Conservation (phyloP, 2,888 invertebrate genomes). For the Hermodice carunculata region DNA sequence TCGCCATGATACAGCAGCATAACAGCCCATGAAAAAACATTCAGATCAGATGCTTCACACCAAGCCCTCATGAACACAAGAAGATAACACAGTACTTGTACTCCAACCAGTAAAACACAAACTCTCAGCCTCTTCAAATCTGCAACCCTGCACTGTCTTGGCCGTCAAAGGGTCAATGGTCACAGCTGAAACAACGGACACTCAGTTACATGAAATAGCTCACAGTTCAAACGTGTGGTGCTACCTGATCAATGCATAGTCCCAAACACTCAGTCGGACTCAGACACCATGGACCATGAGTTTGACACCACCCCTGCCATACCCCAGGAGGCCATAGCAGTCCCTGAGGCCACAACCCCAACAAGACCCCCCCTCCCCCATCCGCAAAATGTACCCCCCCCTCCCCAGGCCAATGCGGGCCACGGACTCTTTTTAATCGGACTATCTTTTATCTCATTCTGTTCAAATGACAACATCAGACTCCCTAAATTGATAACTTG, state of each 20-base stretch:
- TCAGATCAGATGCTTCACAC: no score
- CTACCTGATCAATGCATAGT: background rate
- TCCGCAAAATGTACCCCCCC: background rate
- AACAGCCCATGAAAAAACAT: background rate
- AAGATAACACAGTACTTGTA: background rate
- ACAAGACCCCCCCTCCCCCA: background rate
- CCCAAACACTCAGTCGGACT: background rate
- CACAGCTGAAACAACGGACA: background rate
- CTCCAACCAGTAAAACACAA: background rate
- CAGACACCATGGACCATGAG: background rate
- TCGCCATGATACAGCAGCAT: background rate
- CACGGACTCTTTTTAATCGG: no score
- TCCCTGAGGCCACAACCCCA: background rate
- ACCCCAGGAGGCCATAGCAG: background rate
- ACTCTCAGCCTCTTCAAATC: background rate
- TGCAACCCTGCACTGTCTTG: background rate
- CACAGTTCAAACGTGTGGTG: background rate
- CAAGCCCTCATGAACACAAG: background rate
- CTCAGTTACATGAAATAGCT: background rate
- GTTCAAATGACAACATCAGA: no score
- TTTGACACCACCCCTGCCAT: background rate
- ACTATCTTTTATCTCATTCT: no score
- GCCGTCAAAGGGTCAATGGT: background rate
- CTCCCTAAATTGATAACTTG: no score
- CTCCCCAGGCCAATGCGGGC: background rate